Conservation (phyloP, 2,797 vertebrate species). For the Halcyon leucocephala region DNA sequence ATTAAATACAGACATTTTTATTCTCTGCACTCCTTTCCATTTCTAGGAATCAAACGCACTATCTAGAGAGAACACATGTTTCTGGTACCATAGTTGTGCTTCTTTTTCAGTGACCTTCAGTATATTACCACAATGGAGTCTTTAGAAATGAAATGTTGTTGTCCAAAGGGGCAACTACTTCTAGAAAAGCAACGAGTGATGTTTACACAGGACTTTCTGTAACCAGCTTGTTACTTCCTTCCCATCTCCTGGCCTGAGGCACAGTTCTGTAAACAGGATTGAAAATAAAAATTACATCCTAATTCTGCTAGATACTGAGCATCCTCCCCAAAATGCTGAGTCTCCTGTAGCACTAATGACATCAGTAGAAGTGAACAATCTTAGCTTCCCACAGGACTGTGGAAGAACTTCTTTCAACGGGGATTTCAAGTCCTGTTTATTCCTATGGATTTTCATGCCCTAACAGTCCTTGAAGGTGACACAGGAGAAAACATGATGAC, state of each 20-base stretch:
- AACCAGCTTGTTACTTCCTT: not conserved
- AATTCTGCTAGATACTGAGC: not conserved
- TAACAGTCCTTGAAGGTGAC: conserved; percentile 79
- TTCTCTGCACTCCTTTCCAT: not conserved
- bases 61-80: not conserved
- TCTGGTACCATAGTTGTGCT: not conserved
- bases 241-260: not conserved
- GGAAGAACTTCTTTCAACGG: conserved; percentile 33
- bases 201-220: not conserved
- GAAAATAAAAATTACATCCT: conserved; percentile 9
- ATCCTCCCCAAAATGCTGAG: not conserved
- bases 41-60: not conserved
- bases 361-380: not conserved
- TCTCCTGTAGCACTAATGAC: not conserved
- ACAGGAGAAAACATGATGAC: conserved; percentile 69
- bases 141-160: not conserved
- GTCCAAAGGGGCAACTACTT: not conserved
- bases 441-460: conserved; percentile 61
- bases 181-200: not conserved
- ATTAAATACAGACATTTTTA: conserved; percentile 6
- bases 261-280: not conserved
- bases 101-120: not conserved
- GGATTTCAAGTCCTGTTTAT: conserved; percentile 74
- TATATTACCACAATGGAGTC: not conserved
- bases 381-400: not conserved